Evolutionary conservation across 2,888 invertebrate species (phyloP), one percentile per base, ranked within the genome.

Genomic region (Crocallis elinguaria): DNA sequence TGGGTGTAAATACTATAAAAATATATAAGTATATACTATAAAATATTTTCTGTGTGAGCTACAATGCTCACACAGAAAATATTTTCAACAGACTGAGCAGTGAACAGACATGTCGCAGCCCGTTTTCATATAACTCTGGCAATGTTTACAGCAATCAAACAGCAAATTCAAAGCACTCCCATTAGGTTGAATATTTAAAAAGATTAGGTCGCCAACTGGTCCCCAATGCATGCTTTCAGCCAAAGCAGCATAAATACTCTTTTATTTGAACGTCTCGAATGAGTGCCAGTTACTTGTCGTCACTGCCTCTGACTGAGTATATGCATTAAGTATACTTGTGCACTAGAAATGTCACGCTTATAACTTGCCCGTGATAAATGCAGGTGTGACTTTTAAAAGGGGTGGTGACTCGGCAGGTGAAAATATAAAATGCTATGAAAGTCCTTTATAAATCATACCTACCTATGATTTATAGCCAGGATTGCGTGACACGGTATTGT

Each of bases 261-360:
- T 53, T 37, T 38, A 46, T 37, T 30, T 33, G 37, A 42, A 13
- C 39, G 36, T 33, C 46, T 45, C 30, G 23, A 52, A 32, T 48
- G 32, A 48, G 25, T 48, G 46, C 25, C 30, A 30, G 48, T 42
- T 45, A 51, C 45, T 46, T 52, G 52, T 53, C 36, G 48, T 16
- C 51, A 39, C 29, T 42, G 33, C 35, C 19, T 36, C 30, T 16
- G 16, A 52, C 30, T 16, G 16, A 52, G 37, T 53, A 27, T 36
- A 38, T 37, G 48, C 53, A 48, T 27, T 43, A 42, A 37, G 37
- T 43, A 32, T 53, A 27, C 25, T 33, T 23, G 44, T 39, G 46
- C 45, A 35, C 39, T 46, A 41, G 52, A 35, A 51, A 37, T 41
- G 35, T 36, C 41, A 30, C 46, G 23, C 12, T 51, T 41, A 14